Percentiles rank a stretch among this genome's conserved stretches.
Evolutionary conservation across 2,888 invertebrate species (phyloP).

Genomic region (Acleris sparsana): DNA sequence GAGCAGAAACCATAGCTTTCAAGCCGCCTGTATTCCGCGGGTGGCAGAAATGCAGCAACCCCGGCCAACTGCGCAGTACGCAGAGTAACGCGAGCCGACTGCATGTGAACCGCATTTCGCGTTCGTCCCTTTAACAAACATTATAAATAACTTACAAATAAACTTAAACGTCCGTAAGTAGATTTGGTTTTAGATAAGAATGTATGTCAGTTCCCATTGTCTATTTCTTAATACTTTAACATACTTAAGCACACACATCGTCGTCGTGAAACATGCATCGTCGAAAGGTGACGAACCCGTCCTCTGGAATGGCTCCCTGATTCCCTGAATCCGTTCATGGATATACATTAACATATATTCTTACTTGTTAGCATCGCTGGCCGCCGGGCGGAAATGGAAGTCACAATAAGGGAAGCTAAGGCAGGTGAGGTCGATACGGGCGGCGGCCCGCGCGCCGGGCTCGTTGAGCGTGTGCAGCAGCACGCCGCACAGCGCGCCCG

Average conservation of each 20-base stretch:
- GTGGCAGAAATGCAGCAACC: slow-evolving; percentile 93
- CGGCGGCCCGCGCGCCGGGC: slow-evolving; percentile 90
- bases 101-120: slow-evolving; percentile 92
- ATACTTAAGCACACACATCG: too few relatives aligned
- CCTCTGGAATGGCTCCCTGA: too few relatives aligned
- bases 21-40: slow-evolving; percentile 89
- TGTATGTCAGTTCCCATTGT: too few relatives aligned
- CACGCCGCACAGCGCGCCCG: slow-evolving; percentile 95
- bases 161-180: background rate
- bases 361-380: slow-evolving; percentile 88
- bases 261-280: too few relatives aligned
- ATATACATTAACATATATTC: slow-evolving; percentile 19
- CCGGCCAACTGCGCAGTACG: slow-evolving; percentile 95
- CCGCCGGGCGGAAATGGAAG: slow-evolving; percentile 90
- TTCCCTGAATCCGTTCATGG: background rate
- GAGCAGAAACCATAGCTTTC: slow-evolving; percentile 89
- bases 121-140: slow-evolving; percentile 84
- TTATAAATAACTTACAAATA: too few relatives aligned
- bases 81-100: slow-evolving; percentile 93
- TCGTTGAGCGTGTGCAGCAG: slow-evolving; percentile 93
- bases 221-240: too few relatives aligned
- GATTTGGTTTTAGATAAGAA: too few relatives aligned
- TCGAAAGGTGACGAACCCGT: too few relatives aligned
- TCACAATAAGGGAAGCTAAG: slow-evolving; percentile 96
- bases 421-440: slow-evolving; percentile 92